A percentile compares a stretch with the other conserved stretches of the same genome.
Conservation (phyloP, 2,797 vertebrate genomes). For the Sphenopsis melanotis region DNA sequence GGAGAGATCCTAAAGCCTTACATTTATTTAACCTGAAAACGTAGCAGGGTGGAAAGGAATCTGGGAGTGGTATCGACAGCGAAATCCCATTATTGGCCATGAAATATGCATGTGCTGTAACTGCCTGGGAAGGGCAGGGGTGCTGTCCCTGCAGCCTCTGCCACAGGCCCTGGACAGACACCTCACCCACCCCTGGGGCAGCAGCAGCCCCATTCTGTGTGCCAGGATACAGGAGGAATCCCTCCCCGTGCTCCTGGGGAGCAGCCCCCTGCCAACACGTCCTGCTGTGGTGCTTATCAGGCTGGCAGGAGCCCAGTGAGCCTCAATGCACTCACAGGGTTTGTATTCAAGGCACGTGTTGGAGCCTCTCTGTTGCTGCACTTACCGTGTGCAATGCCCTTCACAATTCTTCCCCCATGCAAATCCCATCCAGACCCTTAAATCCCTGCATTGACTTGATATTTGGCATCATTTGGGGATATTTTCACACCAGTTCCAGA, state of each 20-base stretch:
- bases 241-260: accelerated
- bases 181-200: not conserved
- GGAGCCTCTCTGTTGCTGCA: accelerated
- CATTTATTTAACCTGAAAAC: constrained; percentile 38
- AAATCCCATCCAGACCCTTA: not conserved
- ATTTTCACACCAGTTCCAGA: not conserved
- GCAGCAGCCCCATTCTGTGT: accelerated
- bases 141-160: not conserved
- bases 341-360: not conserved
- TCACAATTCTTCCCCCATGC: not conserved
- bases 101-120: constrained; percentile 36
- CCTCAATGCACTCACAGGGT: not conserved
- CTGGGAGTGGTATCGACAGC: not conserved
- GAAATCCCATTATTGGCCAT: constrained; percentile 51
- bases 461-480: not conserved
- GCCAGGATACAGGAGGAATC: not conserved
- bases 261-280: accelerated
- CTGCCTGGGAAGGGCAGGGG: not conserved
- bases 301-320: not conserved
- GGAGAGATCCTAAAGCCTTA: not conserved
- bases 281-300: not conserved
- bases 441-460: not conserved
- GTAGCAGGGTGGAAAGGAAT: constrained; percentile 11
- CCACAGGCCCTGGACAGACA: not conserved
- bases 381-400: not conserved